phyloP scores from a whole-genome alignment of 2,888 invertebrate genomes.

The Heliconius ethilla region DNA sequence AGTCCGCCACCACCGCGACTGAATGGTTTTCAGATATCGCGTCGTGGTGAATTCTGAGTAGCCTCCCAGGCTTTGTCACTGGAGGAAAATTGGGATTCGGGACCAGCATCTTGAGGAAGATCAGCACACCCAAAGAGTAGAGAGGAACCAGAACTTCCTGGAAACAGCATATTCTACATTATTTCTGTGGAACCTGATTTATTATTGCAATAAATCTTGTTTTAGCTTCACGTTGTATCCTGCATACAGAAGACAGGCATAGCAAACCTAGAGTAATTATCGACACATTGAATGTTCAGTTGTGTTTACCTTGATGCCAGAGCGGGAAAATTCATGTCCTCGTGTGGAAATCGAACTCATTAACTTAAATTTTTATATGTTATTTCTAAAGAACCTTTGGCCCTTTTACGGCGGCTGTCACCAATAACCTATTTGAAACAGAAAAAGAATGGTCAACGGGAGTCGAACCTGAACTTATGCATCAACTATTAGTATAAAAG shows the following conservation, averaged over 20 bases:
- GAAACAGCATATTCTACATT: neutral
- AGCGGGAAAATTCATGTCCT: too few species aligned
- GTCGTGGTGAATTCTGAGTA: conserved; percentile 83
- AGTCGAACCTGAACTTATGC: too few species aligned
- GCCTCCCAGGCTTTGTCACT: conserved; percentile 83
- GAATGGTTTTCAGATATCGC: conserved; percentile 79
- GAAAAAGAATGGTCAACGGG: too few species aligned
- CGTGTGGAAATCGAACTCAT: too few species aligned
- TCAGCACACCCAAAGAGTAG: conserved; percentile 88
- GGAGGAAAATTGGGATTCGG: conserved; percentile 90
- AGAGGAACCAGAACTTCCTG: conserved; percentile 90
- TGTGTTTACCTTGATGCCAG: too few species aligned
- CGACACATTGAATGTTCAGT: too few species aligned
- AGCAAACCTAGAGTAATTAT: neutral
- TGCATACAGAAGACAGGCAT: neutral
- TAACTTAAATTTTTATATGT: too few species aligned
- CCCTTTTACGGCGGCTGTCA: too few species aligned
- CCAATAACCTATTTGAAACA: too few species aligned
- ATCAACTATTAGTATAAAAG: too few species aligned
- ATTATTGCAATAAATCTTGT: neutral
- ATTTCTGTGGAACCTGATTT: neutral
- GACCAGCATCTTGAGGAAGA: conserved; percentile 87
- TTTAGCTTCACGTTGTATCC: neutral
- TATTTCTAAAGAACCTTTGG: too few species aligned
- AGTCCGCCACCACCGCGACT: conserved; percentile 86